Evolutionary conservation across 2,113 vertebrate species (phyloP).

Genomic region (Otolemur garnettii): DNA sequence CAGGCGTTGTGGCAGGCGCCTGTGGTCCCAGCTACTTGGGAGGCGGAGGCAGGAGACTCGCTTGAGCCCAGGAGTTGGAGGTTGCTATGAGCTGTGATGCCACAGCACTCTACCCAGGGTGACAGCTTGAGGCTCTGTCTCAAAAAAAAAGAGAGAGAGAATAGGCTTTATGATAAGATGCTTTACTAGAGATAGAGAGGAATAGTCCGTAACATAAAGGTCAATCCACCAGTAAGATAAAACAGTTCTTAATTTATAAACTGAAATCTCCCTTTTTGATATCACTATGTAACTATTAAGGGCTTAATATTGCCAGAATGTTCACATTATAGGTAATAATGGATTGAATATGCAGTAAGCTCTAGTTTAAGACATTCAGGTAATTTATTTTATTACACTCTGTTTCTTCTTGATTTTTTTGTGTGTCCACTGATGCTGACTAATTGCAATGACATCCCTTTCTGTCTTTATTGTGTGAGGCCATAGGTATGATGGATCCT

Average conservation of each 20-base stretch:
- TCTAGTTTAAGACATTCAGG: neutral
- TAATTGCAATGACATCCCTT: neutral
- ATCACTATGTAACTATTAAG: neutral
- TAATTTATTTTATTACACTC: neutral
- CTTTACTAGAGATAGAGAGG: neutral
- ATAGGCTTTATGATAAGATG: neutral
- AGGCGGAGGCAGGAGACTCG: no score
- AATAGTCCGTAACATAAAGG: conserved; percentile 1
- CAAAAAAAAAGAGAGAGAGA: neutral
- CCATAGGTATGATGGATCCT: neutral
- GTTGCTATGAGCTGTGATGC: no score
- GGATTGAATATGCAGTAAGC: neutral
- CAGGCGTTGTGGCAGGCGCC: no score
- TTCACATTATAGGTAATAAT: conserved; percentile 6
- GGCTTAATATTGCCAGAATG: neutral
- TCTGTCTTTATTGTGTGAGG: neutral
- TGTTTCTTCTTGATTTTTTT: neutral
- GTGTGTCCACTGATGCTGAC: neutral
- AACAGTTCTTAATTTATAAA: neutral
- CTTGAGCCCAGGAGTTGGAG: no score
- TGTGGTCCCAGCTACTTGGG: no score
- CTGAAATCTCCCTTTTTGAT: neutral
- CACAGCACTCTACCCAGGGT: no score
- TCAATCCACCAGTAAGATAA: neutral
- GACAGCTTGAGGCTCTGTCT: no score